Conservation (phyloP, 1,140 invertebrate species). For the Steinernema khuongi region DNA sequence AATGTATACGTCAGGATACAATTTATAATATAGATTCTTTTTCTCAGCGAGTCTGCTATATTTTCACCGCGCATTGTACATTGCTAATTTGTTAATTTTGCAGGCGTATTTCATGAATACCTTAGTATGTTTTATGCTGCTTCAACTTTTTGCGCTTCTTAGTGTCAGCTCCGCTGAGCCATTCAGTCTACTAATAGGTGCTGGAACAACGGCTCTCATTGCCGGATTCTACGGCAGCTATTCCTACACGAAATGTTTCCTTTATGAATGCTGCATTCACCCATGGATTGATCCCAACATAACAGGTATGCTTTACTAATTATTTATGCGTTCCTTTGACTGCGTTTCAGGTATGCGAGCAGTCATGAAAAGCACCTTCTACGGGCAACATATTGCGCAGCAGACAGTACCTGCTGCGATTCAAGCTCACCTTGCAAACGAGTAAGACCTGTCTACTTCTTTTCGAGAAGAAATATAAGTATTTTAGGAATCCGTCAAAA, state of each 20-base stretch:
- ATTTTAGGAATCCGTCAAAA: slow-evolving; percentile 55
- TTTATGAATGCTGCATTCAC: neutral
- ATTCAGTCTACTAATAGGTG: neutral
- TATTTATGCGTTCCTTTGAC: neutral
- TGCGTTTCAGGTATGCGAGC: slow-evolving; percentile 46
- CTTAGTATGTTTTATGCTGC: neutral
- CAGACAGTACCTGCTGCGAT: slow-evolving; percentile 52
- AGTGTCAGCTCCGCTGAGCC: neutral
- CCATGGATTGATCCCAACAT: neutral
- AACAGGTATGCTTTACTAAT: neutral
- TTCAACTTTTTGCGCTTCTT: neutral
- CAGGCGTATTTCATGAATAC: neutral
- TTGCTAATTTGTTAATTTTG: neutral
- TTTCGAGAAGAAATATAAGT: neutral
- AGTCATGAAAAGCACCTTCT: slow-evolving; percentile 53
- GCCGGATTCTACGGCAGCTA: neutral
- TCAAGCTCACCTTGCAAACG: slow-evolving; percentile 54
- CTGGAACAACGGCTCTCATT: neutral
- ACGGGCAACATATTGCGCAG: slow-evolving; percentile 60
- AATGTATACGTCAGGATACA: too few relatives aligned
- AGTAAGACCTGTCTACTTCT: slow-evolving; percentile 26
- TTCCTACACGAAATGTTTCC: neutral
- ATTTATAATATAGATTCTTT: too few relatives aligned
- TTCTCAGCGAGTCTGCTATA: neutral
- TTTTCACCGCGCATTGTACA: neutral